These are phyloP conservation scores for Tinamus guttatus DNA, from an alignment of 2,113 vertebrate genomes.

Conservation along the genomic window DNA sequence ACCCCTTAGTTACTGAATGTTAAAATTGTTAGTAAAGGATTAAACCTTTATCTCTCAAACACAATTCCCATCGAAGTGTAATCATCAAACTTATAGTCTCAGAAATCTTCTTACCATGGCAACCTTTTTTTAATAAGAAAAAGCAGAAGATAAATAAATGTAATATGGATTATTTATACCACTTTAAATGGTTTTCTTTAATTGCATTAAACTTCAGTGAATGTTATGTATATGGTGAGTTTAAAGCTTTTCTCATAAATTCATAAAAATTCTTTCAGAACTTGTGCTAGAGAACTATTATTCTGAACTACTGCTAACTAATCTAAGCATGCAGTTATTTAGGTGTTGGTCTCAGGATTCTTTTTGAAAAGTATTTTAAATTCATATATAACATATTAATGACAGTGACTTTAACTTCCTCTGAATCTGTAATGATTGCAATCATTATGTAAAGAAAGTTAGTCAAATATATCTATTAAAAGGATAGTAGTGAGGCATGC, in stretches of 20 bases:
- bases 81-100: neutral
- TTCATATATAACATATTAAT: conserved; percentile 71
- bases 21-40: neutral
- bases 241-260: conserved; percentile 51
- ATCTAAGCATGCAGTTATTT: conserved; percentile 65
- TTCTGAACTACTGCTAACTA: conserved; percentile 50
- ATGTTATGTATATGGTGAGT: conserved; percentile 8
- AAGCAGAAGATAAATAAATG: conserved; percentile 1
- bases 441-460: conserved; percentile 29
- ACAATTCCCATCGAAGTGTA: neutral
- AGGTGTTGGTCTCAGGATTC: conserved; percentile 63
- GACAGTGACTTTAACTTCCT: conserved; percentile 24
- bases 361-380: conserved; percentile 70
- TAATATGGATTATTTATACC: conserved; percentile 7
- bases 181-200: conserved; percentile 52
- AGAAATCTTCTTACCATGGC: accelerated
- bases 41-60: neutral
- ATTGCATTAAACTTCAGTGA: conserved; percentile 20
- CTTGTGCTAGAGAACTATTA: neutral
- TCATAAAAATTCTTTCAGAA: conserved; percentile 50
- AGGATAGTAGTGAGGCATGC: neutral
- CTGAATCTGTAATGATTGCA: conserved; percentile 38
- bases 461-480: conserved; percentile 52
- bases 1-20: neutral
- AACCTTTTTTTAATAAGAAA: neutral